These are phyloP conservation scores for Brachionus angularis DNA, from an alignment of 1,140 invertebrate genomes.

Conservation along the genomic window DNA sequence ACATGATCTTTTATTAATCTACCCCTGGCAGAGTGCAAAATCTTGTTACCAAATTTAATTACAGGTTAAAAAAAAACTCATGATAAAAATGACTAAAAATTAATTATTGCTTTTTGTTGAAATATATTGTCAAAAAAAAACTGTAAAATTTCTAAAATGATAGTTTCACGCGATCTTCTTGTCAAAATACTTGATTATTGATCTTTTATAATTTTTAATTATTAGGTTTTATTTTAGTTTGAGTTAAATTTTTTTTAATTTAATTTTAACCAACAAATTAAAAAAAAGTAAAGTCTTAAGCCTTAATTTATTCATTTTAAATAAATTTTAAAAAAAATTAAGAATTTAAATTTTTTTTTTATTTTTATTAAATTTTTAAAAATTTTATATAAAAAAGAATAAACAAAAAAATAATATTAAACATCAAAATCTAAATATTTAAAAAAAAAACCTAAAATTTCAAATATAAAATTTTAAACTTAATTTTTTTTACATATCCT, in stretches of 20 bases:
- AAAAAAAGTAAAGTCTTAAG: not conserved
- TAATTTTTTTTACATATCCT: slow-evolving; percentile 12
- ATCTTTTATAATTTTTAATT: slow-evolving; percentile 4
- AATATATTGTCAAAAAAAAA: too few relatives aligned
- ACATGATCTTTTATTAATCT: slow-evolving; percentile 33
- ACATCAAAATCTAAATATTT: not conserved
- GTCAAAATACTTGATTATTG: slow-evolving; percentile 18
- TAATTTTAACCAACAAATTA: not conserved
- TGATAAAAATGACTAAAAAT: too few relatives aligned
- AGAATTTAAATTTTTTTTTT: not conserved
- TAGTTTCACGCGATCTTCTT: slow-evolving; percentile 29
- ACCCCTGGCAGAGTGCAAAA: too few relatives aligned
- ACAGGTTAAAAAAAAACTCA: too few relatives aligned
- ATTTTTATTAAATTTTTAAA: not conserved
- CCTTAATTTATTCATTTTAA: not conserved
- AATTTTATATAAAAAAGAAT: not conserved
- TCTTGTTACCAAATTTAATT: slow-evolving; percentile 34
- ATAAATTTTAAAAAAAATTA: not conserved
- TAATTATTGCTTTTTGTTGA: too few relatives aligned
- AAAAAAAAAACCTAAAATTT: not conserved
- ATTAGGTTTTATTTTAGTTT: slow-evolving; percentile 28
- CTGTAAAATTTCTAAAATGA: too few relatives aligned
- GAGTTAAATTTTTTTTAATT: too few relatives aligned
- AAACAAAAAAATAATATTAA: not conserved
- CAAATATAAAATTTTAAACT: not conserved